Percentiles rank a stretch among this genome's conserved stretches.
These are phyloP conservation scores for Xenopus tropicalis DNA, from an alignment of 2,113 vertebrate genomes.

Conservation along the genomic window DNA sequence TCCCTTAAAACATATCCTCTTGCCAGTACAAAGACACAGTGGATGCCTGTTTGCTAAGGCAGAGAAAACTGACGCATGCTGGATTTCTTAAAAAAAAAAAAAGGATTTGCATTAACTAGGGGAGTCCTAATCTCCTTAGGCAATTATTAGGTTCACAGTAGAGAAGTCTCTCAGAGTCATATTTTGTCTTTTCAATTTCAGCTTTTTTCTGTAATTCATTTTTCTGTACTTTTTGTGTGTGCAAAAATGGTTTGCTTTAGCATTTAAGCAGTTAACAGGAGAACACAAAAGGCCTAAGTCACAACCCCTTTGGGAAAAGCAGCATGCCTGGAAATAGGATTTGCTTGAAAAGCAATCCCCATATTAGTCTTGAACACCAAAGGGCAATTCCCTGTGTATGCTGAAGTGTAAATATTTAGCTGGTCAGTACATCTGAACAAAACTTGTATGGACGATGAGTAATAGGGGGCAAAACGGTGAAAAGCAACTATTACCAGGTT, in stretches of 20 bases:
- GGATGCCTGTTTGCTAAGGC: slow-evolving; percentile 60
- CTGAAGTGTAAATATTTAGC: background rate
- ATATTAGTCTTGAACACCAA: slow-evolving; percentile 33
- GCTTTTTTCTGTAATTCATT: background rate
- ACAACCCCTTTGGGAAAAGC: slow-evolving; percentile 36
- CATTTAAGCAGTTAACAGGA: slow-evolving; percentile 14
- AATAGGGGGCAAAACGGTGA: background rate
- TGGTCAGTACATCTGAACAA: background rate
- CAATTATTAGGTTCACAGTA: slow-evolving; percentile 61
- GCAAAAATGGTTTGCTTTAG: slow-evolving; percentile 3
- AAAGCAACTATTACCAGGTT: background rate
- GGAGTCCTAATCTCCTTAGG: slow-evolving; percentile 61
- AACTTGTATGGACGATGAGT: background rate
- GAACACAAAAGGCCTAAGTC: slow-evolving; percentile 28
- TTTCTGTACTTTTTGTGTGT: background rate
- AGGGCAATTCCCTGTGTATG: slow-evolving; percentile 15
- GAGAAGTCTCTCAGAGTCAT: slow-evolving; percentile 53
- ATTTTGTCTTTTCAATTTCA: slow-evolving; percentile 35
- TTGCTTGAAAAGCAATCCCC: slow-evolving; percentile 40
- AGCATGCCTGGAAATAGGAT: slow-evolving; percentile 24
- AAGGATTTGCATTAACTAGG: slow-evolving; percentile 54
- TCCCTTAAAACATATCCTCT: slow-evolving; percentile 57
- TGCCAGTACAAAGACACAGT: slow-evolving; percentile 54
- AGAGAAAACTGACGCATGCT: slow-evolving; percentile 46
- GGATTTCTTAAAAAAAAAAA: slow-evolving; percentile 42